Evolutionary conservation across 2,797 vertebrate genomes (phyloP), one percentile per base, ranked within the genome.

Genomic region (Micromesistius poutassou): DNA sequence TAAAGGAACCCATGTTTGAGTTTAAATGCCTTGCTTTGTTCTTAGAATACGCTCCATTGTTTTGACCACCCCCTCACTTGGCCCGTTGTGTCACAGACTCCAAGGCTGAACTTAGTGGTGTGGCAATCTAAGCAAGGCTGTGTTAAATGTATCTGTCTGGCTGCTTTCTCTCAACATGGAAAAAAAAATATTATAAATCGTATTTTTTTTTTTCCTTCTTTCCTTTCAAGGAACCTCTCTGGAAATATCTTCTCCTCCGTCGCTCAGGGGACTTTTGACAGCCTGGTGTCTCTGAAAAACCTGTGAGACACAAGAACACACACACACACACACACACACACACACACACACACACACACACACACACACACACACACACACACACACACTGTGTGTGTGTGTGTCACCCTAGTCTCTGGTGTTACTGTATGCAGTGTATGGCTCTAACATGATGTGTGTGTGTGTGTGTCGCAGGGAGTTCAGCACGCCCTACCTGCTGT

Each of bases 221-320:
- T 19, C 36, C 36, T 83, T 89, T 74, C 22, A 90, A 99, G 98
- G 80, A 98, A 98, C 84, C 96, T 99, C 89, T 96, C 97, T 71
- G 98, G 97, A 80, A 99, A 99, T 91, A 90, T 96, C 77, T 99
- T 99, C 93, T 97, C 97, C 30, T 97, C 97, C 0, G 84, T 99
- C 88, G 87, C 97, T 71, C 95, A 95, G 89, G 97, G 96, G 84
- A 97, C 95, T 0, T 98, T 99, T 84, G 95, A 97, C 93, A 96
- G 96, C 90, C 94, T 99, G 83, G 90, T 86, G 76, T 96, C 97
- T 30, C 90, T 99, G 50, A 97, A 97, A 87, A 94, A 94, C 55
- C 80, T 99, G 98, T 99, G 91, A 97, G 98, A 87, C 33, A 73
- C 5, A 4, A 16, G 16, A 19, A n/a, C 50, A n/a, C 2, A 55